Evolutionary conservation across 2,113 vertebrate genomes (phyloP).

Genomic region (Hydrolagus affinis): DNA sequence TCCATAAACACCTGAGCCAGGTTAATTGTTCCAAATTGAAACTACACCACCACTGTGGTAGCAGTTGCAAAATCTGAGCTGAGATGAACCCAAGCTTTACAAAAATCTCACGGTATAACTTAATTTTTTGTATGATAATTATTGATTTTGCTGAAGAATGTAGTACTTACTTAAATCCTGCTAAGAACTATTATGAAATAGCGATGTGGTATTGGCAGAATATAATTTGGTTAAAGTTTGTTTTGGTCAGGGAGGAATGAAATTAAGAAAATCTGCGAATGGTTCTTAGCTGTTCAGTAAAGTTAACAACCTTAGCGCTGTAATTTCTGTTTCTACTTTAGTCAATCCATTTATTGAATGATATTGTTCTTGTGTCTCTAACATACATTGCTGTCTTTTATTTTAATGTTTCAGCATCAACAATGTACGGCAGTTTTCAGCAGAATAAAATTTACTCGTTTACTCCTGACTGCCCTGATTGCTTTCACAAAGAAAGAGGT

Average conservation of each 20-base stretch:
- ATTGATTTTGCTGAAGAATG: too few relatives aligned
- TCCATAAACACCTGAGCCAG: too few relatives aligned
- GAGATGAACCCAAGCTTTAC: not conserved
- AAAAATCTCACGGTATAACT: not conserved
- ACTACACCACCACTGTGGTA: too few relatives aligned
- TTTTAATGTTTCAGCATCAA: constrained; percentile 64
- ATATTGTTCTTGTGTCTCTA: not conserved
- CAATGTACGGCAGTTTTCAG: constrained; percentile 85
- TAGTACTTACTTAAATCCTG: not conserved
- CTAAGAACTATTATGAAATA: not conserved
- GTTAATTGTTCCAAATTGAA: too few relatives aligned
- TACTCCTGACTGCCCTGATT: constrained; percentile 80
- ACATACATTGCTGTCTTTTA: not conserved
- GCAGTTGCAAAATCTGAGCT: not conserved
- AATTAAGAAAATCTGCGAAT: not conserved
- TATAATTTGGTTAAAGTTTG: not conserved
- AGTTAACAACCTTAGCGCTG: too few relatives aligned
- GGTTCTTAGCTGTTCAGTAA: too few relatives aligned
- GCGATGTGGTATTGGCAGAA: too few relatives aligned
- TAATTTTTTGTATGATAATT: not conserved
- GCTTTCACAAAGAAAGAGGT: constrained; percentile 93
- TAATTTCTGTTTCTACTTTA: not conserved
- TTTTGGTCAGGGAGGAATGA: not conserved
- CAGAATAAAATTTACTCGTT: constrained; percentile 83
- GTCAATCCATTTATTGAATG: not conserved